These are phyloP conservation scores for Antedon mediterranea DNA, from an alignment of 53 echinoderm and acorn worm genomes.

Conservation along the genomic window DNA sequence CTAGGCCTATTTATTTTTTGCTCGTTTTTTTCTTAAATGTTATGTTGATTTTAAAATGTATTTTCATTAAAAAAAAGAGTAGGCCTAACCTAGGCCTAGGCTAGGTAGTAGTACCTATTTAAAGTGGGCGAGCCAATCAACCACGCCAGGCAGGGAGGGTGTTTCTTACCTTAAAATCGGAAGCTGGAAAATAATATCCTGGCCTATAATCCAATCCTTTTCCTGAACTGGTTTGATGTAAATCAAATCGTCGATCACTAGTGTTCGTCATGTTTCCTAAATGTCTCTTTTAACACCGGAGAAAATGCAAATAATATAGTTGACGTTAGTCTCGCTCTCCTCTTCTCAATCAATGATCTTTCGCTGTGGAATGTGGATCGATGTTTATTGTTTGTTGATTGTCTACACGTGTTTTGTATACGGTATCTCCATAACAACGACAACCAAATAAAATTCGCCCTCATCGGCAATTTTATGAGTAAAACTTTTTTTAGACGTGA, in stretches of 20 bases:
- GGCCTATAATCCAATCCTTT: constrained; percentile 80
- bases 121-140: too few species aligned
- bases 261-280: constrained; percentile 14
- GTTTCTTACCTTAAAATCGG: constrained; percentile 98
- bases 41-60: too few species aligned
- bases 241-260: constrained; percentile 56
- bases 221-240: constrained; percentile 86
- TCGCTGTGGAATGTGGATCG: neutral
- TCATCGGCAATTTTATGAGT: neutral
- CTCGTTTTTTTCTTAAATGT: too few species aligned
- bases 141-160: too few species aligned
- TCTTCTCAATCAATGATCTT: neutral
- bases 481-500: neutral
- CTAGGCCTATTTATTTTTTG: too few species aligned
- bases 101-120: too few species aligned
- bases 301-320: neutral
- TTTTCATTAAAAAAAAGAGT: too few species aligned
- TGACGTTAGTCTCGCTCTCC: neutral
- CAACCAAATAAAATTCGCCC: constrained; percentile 1
- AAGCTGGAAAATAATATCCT: constrained; percentile 86
- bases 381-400: neutral
- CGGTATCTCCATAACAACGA: neutral
- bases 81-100: too few species aligned
- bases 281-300: neutral
- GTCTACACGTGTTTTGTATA: neutral